Evolutionary conservation across 2,888 invertebrate genomes (phyloP), one percentile per base, ranked within the genome.

Genomic region (Sminthurides aquaticus): DNA sequence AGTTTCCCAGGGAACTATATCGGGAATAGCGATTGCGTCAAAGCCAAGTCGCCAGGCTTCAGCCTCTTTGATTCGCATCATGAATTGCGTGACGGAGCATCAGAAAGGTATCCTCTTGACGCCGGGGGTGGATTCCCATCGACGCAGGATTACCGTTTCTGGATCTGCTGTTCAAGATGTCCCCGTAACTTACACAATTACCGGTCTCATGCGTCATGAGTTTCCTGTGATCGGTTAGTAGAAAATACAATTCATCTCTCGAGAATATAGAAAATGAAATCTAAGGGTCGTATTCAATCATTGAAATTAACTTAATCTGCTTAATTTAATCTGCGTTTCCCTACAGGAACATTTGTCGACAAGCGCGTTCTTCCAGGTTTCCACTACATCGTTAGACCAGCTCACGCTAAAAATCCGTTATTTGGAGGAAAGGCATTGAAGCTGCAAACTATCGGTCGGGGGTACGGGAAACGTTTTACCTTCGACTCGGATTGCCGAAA

Each of bases 361-460:
- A 83, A 85, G 56, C 82, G 87, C 70, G 83, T 89, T 67, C 80
- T 86, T 69, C 86, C 88, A 66, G 89, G 89, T 25, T 89, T 88
- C 79, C 80, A 82, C 74, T 89, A 89, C 80, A 82, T 83, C 67
- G 86, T 89, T 3, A 84, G 88, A 3, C 85, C 86, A 1, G 85
- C 85, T n/a, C 84, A 84, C 68, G 74, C 75, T n/a, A 82, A 84
- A 56, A 82, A 84, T 49, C 84, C 84, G 73, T 80, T 88, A 8
- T 88, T 88, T 76, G 81, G 82, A 63, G 87, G 87, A 0, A 82
- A 83, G 76, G 86, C 87, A 49, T 79, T 87, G 61, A 83, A 82
- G 8, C 81, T 89, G 64, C 82, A 83, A 71, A 84, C 84, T 34
- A 86, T 89, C 74, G 89, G 89, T 0, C 83, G 87, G 75, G 89